phyloP scores from a whole-genome alignment of 2,113 vertebrate species.

The Phrynosoma platyrhinos region DNA sequence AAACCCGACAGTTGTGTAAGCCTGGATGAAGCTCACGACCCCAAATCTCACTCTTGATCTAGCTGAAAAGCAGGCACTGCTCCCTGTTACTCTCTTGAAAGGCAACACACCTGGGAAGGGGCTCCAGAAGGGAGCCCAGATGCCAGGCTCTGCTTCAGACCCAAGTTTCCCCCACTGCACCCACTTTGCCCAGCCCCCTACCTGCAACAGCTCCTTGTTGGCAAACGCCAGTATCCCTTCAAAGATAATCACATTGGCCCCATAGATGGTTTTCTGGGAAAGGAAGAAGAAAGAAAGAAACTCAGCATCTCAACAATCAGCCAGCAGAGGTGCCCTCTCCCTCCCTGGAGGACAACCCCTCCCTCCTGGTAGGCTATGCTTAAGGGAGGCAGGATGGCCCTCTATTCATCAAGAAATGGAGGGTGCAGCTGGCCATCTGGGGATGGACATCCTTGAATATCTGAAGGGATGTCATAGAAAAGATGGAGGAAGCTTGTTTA shows the following conservation, averaged over 20 bases:
- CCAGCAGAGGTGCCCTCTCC: not conserved
- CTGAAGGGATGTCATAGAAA: no score
- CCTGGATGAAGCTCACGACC: rapidly evolving
- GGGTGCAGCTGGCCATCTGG: no score
- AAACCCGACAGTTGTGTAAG: not conserved
- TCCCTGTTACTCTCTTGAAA: no score
- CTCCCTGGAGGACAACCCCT: not conserved
- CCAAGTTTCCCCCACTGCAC: not conserved
- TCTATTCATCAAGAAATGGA: no score
- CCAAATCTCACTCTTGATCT: rapidly evolving
- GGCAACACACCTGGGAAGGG: no score
- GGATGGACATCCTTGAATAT: no score
- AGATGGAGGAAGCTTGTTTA: no score
- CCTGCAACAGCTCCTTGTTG: constrained; percentile 93
- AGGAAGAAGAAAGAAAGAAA: not conserved
- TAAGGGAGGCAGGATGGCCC: not conserved
- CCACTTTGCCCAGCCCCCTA: constrained; percentile 46
- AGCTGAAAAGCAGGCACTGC: not conserved
- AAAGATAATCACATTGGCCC: constrained; percentile 91
- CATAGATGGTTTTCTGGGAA: constrained; percentile 89
- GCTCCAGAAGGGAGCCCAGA: not conserved
- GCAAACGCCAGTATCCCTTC: constrained; percentile 92
- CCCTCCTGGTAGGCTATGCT: not conserved
- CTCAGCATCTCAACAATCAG: not conserved
- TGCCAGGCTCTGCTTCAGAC: not conserved